These are phyloP conservation scores for Falco columbarius DNA, from an alignment of 2,797 vertebrate species.

Conservation along the genomic window DNA sequence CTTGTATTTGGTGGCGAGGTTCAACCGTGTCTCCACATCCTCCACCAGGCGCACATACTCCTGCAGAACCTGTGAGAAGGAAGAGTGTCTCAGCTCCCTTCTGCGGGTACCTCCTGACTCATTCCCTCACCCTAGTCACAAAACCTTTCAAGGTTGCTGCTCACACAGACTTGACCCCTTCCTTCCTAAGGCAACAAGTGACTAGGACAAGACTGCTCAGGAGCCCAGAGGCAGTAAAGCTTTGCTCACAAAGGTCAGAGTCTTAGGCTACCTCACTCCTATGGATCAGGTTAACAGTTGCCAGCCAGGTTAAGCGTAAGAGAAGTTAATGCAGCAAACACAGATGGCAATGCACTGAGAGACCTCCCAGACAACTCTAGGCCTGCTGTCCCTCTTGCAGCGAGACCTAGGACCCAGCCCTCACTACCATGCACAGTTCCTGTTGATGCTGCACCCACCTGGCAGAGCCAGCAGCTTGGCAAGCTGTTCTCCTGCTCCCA, in stretches of 20 bases:
- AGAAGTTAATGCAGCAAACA: not conserved
- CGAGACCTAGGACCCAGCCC: not conserved
- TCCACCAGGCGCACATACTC: slow-evolving; percentile 91
- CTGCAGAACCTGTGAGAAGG: slow-evolving; percentile 85
- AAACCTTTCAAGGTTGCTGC: not conserved
- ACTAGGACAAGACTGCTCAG: not conserved
- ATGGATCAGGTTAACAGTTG: not conserved
- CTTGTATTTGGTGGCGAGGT: slow-evolving; percentile 90
- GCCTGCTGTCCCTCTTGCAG: not conserved
- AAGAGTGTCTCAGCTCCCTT: not conserved
- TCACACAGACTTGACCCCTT: not conserved
- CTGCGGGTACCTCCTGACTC: not conserved
- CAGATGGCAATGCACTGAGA: not conserved
- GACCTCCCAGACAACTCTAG: not conserved
- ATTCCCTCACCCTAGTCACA: not conserved
- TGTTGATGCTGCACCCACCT: accelerated
- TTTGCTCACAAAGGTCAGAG: not conserved
- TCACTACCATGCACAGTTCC: not conserved
- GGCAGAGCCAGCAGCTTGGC: not conserved
- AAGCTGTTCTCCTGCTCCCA: not conserved
- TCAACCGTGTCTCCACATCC: slow-evolving; percentile 84
- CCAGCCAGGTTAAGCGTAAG: not conserved
- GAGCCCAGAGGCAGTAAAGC: not conserved
- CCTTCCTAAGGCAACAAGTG: not conserved
- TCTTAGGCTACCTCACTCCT: not conserved